phyloP scores from a whole-genome alignment of 2,113 vertebrate species.

The Cyanistes caeruleus region DNA sequence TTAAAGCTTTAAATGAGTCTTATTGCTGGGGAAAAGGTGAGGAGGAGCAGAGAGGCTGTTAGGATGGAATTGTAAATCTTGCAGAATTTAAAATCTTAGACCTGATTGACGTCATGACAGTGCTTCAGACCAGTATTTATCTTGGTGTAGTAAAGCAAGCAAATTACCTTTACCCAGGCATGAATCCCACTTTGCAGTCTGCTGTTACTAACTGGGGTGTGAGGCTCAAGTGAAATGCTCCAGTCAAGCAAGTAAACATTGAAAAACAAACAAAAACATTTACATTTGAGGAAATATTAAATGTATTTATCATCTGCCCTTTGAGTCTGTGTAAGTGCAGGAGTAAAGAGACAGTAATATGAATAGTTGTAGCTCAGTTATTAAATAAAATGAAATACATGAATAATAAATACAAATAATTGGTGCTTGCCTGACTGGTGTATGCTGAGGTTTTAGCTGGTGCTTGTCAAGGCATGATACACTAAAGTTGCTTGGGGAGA shows the following conservation, averaged over 20 bases:
- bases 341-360: neutral
- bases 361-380: neutral
- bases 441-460: neutral
- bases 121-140: conserved; percentile 31
- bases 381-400: neutral
- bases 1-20: conserved; percentile 51
- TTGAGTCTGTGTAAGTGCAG: neutral
- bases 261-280: conserved; percentile 48
- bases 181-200: conserved; percentile 35
- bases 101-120: neutral
- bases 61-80: conserved; percentile 57
- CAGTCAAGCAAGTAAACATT: conserved; percentile 66
- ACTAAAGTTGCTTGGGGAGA: neutral
- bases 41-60: neutral
- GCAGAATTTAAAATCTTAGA: conserved; percentile 30
- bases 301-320: neutral
- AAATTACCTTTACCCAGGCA: neutral
- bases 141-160: conserved; percentile 40
- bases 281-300: conserved; percentile 37
- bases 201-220: conserved; percentile 12
- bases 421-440: neutral
- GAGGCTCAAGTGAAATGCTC: conserved; percentile 29
- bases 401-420: neutral
- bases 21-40: neutral
- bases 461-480: neutral